Evolutionary conservation across 2,113 vertebrate genomes (phyloP), one percentile per base, ranked within the genome.

Genomic region (Peromyscus leucopus): DNA sequence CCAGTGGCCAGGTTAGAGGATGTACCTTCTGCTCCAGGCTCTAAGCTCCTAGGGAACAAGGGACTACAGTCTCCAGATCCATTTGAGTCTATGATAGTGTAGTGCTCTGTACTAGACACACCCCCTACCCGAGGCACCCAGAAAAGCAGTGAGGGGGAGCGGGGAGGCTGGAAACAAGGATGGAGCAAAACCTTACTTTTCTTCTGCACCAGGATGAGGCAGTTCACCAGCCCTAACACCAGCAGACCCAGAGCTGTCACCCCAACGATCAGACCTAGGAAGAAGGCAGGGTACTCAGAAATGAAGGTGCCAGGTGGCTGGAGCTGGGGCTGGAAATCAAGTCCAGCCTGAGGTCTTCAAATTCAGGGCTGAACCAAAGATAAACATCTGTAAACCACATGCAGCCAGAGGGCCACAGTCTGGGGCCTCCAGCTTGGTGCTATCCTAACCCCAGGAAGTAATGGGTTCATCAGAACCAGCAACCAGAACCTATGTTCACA

Each of bases 141-240:
- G 78, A 19, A 74, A 90, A 42, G 59, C 31, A 3, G n/a, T 2
- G 31, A 12, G 0, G 21, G 19, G 0, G 0, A 21, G 57, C 1
- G 28, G 33, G 1, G 19, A n/a, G 26, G 0, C 15, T 31, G 0
- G 33, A 26, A 76, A 17, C 48, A 39, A 31, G 76, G n/a, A 67
- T 28, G 36, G 46, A 75, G 71, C 0, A 21, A n/a, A 95, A 19
- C 33, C 98, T 98, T 97, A 99, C 98, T 98, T 97, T 94, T 98
- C 91, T 69, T 98, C 90, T 89, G 97, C 10, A 95, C 97, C 28
- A 97, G 0, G 21, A 98, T 95, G 82, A 96, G 84, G 55, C 91
- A 95, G 78, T 94, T 89, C 51, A 80, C 57, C 75, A 76, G 48
- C 39, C 21, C 92, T 4, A 98, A 36, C 7, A 94, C 0, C 0